Evolutionary conservation across 2,113 vertebrate genomes (phyloP).

Genomic region (Sorex araneus): DNA sequence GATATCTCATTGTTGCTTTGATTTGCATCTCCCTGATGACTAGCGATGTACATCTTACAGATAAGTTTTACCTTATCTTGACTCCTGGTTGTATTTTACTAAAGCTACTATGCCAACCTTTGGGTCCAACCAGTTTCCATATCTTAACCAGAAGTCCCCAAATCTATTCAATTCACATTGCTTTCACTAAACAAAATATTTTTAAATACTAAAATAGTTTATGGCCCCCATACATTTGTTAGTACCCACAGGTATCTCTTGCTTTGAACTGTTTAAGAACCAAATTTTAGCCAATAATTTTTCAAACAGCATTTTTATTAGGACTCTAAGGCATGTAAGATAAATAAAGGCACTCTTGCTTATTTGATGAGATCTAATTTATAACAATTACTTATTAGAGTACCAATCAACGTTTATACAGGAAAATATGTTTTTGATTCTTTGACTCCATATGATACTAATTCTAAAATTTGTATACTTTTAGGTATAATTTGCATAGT

Average conservation of each 20-base stretch:
- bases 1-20: too few species aligned
- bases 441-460: not conserved
- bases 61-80: not conserved
- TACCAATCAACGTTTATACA: not conserved
- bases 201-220: not conserved
- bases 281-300: not conserved
- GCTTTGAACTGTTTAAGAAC: not conserved
- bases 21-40: too few species aligned
- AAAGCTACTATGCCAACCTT: not conserved
- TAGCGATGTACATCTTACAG: too few species aligned
- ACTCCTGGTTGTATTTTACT: not conserved
- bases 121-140: not conserved
- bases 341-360: not conserved
- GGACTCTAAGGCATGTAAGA: not conserved
- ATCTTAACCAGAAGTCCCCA: not conserved
- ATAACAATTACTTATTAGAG: not conserved
- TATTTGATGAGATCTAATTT: conserved; percentile 3
- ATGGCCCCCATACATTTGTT: not conserved
- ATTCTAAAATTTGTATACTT: not conserved
- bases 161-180: not conserved
- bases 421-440: not conserved
- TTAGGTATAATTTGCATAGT: not conserved
- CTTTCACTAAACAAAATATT: not conserved
- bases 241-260: not conserved
- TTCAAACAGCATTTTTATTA: not conserved